Percentiles rank a stretch among this genome's conserved stretches.
Conservation (phyloP, 2,113 vertebrate species). For the Passerina amoena region DNA sequence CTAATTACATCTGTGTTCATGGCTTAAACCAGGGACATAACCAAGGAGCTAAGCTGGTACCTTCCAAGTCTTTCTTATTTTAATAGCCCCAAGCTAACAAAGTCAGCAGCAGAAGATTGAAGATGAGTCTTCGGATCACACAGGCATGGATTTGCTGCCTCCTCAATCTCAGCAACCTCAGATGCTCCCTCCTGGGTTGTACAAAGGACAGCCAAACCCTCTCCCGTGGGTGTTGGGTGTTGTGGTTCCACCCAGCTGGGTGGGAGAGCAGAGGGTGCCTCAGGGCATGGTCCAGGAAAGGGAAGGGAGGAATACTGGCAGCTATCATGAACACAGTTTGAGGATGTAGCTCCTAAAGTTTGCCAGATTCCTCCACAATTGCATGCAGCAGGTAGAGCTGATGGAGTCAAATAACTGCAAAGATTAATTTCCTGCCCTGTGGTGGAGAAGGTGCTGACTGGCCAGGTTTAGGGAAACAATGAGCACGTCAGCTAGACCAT, state of each 20-base stretch:
- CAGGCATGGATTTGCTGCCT: not conserved
- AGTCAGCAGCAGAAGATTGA: not conserved
- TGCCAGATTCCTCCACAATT: not conserved
- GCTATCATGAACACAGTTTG: not conserved
- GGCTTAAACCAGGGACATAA: not conserved
- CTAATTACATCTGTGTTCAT: not conserved
- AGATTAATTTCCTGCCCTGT: slow-evolving; percentile 50
- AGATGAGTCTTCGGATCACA: not conserved
- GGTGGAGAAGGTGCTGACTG: not conserved
- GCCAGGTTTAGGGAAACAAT: slow-evolving; percentile 14
- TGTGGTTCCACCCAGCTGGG: not conserved
- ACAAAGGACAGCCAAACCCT: not conserved
- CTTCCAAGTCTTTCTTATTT: not conserved
- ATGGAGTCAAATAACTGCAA: not conserved
- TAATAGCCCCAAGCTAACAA: not conserved
- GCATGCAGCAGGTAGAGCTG: slow-evolving; percentile 24
- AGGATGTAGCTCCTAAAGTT: not conserved
- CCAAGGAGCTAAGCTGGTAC: not conserved
- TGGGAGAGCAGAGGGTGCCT: not conserved
- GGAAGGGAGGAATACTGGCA: not conserved
- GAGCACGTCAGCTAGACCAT: slow-evolving; percentile 1
- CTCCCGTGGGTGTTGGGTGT: not conserved
- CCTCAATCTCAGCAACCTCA: not conserved
- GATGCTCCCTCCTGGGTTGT: not conserved
- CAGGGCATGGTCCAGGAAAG: not conserved